Evolutionary conservation across 2,797 vertebrate species (phyloP), one percentile per base, ranked within the genome.

Genomic region (Acipenser transmontanus): DNA sequence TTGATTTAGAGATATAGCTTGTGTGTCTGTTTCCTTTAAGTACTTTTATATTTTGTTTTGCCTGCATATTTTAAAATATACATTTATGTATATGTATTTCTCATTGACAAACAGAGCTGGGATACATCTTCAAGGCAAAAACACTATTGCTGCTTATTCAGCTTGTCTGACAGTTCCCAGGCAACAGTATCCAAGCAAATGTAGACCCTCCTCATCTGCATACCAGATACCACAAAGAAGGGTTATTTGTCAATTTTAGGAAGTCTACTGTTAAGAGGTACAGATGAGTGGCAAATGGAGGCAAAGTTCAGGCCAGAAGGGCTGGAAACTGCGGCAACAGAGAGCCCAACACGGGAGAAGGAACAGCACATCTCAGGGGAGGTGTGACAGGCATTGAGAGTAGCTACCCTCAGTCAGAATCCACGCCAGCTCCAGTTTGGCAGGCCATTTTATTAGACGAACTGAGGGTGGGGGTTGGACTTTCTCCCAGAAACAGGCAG

Each of bases 331-430:
- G 50, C 54, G 11, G 34, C 34, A 34, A 48, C 66, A 67, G 17
- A n/a, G 64, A 54, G 12, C 54, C 14, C 54, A 79, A 81, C 77
- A 75, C 77, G 81, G 82, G 78, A 72, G 70, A 81, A 74, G 72
- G 75, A 76, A 85, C 85, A 83, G 80, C 79, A 77, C 81, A 77
- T 76, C 76, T 80, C 70, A 69, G 69, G 74, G 79, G 67, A 61
- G 72, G 78, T 87, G 83, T 80, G 82, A 82, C 71, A 78, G 54
- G 83, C 86, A 86, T 89, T 66, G 71, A 74, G 81, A 87, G 73
- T 77, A 80, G 82, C 74, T 81, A 71, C 75, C 75, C 69, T 54
- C 62, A 62, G 65, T 72, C 72, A 68, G 68, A 71, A 78, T 75
- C 49, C 8, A 63, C 69, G 72, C 78, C 72, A 74, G 60, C 17